A percentile compares a stretch with the other conserved stretches of the same genome.
Conservation (phyloP, 2,113 vertebrate species). For the Albula goreensis region DNA sequence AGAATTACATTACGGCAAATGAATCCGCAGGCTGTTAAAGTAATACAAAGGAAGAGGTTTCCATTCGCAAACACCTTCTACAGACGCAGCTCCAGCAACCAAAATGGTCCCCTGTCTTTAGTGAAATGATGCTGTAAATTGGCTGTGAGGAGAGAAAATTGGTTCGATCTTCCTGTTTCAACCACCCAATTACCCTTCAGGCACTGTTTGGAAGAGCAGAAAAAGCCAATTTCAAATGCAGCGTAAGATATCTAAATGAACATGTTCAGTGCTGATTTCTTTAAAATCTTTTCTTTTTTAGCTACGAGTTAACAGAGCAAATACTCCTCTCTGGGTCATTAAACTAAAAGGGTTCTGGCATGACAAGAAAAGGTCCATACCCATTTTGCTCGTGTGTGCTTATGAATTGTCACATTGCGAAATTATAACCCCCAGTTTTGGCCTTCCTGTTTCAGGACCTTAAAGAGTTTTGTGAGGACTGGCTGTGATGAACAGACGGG, state of each 20-base stretch:
- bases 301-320: constrained; percentile 32
- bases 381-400: constrained; percentile 12
- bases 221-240: constrained; percentile 4
- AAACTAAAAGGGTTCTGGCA: constrained; percentile 25
- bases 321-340: constrained; percentile 21
- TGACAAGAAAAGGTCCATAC: constrained; percentile 11
- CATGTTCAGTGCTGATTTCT: background rate
- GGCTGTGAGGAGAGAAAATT: background rate
- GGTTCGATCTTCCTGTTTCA: constrained; percentile 11
- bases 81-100: background rate
- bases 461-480: background rate
- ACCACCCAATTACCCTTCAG: constrained; percentile 20
- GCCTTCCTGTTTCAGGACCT: background rate
- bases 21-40: background rate
- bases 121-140: background rate
- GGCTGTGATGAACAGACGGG: background rate
- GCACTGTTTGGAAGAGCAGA: background rate
- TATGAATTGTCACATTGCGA: background rate
- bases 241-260: constrained; percentile 25
- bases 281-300: constrained; percentile 30
- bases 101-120: background rate
- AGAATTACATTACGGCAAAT: background rate
- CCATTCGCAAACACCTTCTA: background rate
- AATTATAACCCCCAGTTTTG: no score
- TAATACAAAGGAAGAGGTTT: background rate